A percentile compares a stretch with the other conserved stretches of the same genome.
Evolutionary conservation across 2,797 vertebrate species (phyloP).

Genomic region (Danio jaintianensis): DNA sequence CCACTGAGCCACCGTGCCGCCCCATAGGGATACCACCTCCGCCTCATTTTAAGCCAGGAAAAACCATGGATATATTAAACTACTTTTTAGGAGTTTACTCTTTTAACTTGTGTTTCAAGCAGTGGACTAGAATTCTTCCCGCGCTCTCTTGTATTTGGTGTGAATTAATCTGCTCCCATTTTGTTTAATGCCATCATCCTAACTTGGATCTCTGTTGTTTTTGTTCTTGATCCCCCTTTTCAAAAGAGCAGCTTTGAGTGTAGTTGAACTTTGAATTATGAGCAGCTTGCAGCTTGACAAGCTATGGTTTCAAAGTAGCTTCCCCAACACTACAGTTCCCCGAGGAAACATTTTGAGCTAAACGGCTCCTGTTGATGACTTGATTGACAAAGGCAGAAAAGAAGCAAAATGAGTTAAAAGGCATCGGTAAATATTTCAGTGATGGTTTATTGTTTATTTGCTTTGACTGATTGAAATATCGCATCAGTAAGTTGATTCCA

Average conservation of each 20-base stretch:
- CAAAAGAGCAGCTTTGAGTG: constrained; percentile 5
- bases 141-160: not conserved
- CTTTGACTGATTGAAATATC: not conserved
- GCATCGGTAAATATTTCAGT: constrained; percentile 1
- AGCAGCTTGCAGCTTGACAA: constrained; percentile 1
- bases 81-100: not conserved
- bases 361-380: not conserved
- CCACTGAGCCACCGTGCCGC: too few relatives aligned
- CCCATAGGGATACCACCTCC: too few relatives aligned
- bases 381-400: constrained; percentile 6
- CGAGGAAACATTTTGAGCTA: not conserved
- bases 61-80: not conserved
- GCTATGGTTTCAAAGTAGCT: constrained; percentile 10
- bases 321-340: not conserved
- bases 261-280: constrained; percentile 18
- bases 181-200: constrained; percentile 1
- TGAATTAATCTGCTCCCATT: not conserved
- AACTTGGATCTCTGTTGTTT: not conserved
- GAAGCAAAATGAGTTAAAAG: constrained; percentile 19
- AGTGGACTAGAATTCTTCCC: not conserved
- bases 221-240: constrained; percentile 3
- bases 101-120: not conserved
- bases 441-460: not conserved
- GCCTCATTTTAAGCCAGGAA: too few relatives aligned
- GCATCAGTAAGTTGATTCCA: not conserved